Conservation (phyloP, 1,140 invertebrate genomes). For the Drosophila dunni region DNA sequence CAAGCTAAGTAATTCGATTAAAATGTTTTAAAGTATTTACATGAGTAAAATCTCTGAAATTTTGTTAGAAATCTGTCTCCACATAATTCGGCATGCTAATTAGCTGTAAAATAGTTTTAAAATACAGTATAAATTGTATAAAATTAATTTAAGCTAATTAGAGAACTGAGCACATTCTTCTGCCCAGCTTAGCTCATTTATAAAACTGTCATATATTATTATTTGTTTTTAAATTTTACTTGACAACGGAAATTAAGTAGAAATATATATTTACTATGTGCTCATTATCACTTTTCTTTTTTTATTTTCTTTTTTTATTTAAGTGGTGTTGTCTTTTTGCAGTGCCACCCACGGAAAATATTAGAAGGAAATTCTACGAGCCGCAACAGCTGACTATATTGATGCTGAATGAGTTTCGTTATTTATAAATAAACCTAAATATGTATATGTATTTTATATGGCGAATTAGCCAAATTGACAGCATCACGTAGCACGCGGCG, state of each 20-base stretch:
- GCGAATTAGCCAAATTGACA: slow-evolving; percentile 59
- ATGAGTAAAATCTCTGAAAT: no score
- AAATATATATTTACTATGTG: slow-evolving; percentile 33
- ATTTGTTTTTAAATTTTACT: slow-evolving; percentile 6
- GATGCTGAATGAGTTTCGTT: slow-evolving; percentile 49
- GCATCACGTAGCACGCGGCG: slow-evolving; percentile 28
- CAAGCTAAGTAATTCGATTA: no score
- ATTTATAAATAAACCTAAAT: slow-evolving; percentile 66
- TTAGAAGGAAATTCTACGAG: slow-evolving; percentile 45
- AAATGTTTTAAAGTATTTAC: no score
- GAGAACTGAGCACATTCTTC: neutral
- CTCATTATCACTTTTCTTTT: slow-evolving; percentile 42
- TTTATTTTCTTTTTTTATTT: neutral
- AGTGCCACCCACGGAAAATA: slow-evolving; percentile 46
- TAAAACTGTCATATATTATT: slow-evolving; percentile 1
- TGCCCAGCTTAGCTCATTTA: slow-evolving; percentile 14
- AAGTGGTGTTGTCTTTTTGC: neutral
- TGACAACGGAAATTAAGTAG: slow-evolving; percentile 1
- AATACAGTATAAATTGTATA: neutral
- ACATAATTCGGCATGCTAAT: neutral
- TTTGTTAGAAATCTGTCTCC: no score
- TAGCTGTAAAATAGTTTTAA: neutral
- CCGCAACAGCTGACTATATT: slow-evolving; percentile 68
- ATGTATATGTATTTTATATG: slow-evolving; percentile 58
- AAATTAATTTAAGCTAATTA: neutral